Evolutionary conservation across 2,888 invertebrate genomes (phyloP).

Genomic region (Mayetiola destructor): DNA sequence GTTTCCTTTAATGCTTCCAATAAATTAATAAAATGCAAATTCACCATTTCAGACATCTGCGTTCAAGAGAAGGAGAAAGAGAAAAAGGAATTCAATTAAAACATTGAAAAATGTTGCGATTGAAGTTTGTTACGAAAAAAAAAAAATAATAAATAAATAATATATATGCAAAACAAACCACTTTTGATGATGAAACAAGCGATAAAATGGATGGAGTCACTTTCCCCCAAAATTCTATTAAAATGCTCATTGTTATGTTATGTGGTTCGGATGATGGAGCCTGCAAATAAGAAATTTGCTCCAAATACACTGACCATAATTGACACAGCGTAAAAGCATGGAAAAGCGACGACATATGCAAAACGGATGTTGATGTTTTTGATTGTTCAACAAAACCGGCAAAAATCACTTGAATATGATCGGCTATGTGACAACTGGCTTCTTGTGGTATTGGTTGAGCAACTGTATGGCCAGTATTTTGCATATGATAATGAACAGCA

Average conservation of each 20-base stretch:
- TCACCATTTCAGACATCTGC: slow-evolving; percentile 94
- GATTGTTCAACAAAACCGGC: slow-evolving; percentile 93
- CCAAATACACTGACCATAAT: slow-evolving; percentile 97
- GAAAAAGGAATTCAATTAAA: neutral
- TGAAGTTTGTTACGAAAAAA: slow-evolving; percentile 12
- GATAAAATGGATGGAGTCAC: slow-evolving; percentile 92
- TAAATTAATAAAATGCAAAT: slow-evolving; percentile 86
- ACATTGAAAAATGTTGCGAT: neutral
- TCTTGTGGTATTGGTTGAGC: slow-evolving; percentile 88
- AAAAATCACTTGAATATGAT: slow-evolving; percentile 89
- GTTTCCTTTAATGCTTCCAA: slow-evolving; percentile 91
- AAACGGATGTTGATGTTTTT: slow-evolving; percentile 66
- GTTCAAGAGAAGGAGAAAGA: slow-evolving; percentile 18
- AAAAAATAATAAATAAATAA: slow-evolving; percentile 14
- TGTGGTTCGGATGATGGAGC: slow-evolving; percentile 56
- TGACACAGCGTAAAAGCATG: slow-evolving; percentile 97
- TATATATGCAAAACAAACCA: slow-evolving; percentile 44
- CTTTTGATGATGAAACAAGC: slow-evolving; percentile 79
- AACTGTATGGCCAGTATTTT: slow-evolving; percentile 32
- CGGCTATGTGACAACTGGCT: slow-evolving; percentile 90
- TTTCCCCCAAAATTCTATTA: slow-evolving; percentile 97
- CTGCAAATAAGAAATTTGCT: slow-evolving; percentile 59
- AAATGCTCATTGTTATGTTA: slow-evolving; percentile 59
- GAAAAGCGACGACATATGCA: slow-evolving; percentile 92
- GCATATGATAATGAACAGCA: slow-evolving; percentile 22